Base-by-base conservation (phyloP, 2,888 invertebrate genomes). In the Apamea sordens region DNA sequence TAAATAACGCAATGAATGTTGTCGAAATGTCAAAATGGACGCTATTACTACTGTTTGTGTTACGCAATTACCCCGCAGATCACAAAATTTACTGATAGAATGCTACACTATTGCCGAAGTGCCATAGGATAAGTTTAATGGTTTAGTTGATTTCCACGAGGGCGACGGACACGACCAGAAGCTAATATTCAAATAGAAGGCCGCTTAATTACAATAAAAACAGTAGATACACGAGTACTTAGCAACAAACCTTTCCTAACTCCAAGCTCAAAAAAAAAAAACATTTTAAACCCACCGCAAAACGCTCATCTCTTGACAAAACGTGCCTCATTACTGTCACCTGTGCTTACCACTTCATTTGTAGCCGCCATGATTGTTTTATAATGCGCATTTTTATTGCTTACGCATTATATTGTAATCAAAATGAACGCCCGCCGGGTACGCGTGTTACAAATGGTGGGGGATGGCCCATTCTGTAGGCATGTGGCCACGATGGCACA, bases 341-440 rank as follows among this genome's bases (percentile, higher is more conserved):
- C 74, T 75, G 83, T 63, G 79, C 82, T 86, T 83, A 83, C 86
- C 84, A 76, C 70, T 84, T 84, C 89, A 89, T 88, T 90, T 90
- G 89, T 80, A 41, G 28, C 89, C 74, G 80, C 84, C 85, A 80
- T 90, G 91, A 92, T 92, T 92, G 90, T 90, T 90, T 92, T 92
- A 87, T 92, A 92, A 93, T 92, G 90, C 79, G 56, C 81, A 89
- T 88, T 89, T 89, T 92, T 91, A 88, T 90, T 73, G 76, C 85
- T 71, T 75, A 71, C 73, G 69, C 80, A 87, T 84, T 85, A 85
- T 84, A 84, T 83, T 83, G 77, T 84, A 83, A 83, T 83, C 77
- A 85, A 70, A 77, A 73, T 63, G 71, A 28, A 79, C 24, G 85
- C 68, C 82, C 87, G 77, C 73, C 72, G 76, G 79, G 76, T 74